These are phyloP conservation scores for Cephalopholis sonnerati DNA, from an alignment of 2,113 vertebrate genomes.

Conservation along the genomic window DNA sequence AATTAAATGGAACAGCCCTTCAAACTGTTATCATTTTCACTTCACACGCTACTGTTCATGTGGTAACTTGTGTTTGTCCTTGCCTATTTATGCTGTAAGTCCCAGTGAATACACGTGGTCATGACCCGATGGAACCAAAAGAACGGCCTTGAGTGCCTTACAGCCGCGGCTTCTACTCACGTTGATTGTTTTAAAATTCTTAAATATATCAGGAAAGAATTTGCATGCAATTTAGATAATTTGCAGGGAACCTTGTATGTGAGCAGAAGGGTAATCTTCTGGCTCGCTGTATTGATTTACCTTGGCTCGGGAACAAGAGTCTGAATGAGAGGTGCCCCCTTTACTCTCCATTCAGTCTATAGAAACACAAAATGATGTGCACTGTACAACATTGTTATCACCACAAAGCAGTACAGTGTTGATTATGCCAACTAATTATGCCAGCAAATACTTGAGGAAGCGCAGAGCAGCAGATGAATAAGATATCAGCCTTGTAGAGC, in stretches of 20 bases:
- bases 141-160: conserved; percentile 31
- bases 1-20: neutral
- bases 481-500: conserved; percentile 73
- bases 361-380: conserved; percentile 37
- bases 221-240: conserved; percentile 35
- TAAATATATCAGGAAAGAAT: conserved; percentile 9
- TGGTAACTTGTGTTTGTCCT: conserved; percentile 25
- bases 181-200: conserved; percentile 24
- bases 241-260: conserved; percentile 15
- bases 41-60: neutral
- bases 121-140: conserved; percentile 17
- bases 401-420: conserved; percentile 62
- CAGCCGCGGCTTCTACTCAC: conserved; percentile 20
- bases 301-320: conserved; percentile 41
- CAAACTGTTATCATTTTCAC: neutral
- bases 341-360: conserved; percentile 41
- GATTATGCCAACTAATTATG: conserved; percentile 77
- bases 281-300: conserved; percentile 45
- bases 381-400: conserved; percentile 61
- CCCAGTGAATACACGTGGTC: conserved; percentile 20
- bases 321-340: conserved; percentile 48
- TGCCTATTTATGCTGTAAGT: conserved; percentile 7
- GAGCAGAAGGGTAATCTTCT: conserved; percentile 13
- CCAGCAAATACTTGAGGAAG: conserved; percentile 65
- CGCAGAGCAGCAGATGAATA: conserved; percentile 66